Percentiles rank a stretch among this genome's conserved stretches.
Conservation (phyloP, 1,140 invertebrate species). For the Zaprionus lachaisei region DNA sequence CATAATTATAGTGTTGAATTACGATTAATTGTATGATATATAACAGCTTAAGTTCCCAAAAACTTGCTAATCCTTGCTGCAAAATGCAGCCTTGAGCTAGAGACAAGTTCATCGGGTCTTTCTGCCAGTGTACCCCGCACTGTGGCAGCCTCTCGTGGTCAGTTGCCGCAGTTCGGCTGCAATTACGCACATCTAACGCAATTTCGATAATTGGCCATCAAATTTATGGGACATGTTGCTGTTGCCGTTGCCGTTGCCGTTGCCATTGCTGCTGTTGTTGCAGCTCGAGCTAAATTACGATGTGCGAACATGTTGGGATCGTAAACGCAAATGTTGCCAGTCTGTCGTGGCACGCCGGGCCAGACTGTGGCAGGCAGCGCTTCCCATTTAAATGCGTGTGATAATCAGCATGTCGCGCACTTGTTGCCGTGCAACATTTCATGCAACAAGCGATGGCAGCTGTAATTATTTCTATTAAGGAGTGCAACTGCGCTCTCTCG, state of each 20-base stretch:
- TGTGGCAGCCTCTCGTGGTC: background rate
- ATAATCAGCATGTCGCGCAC: conserved; percentile 55
- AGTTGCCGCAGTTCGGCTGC: conserved; percentile 27
- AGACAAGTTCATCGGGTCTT: background rate
- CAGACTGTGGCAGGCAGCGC: background rate
- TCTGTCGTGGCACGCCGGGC: background rate
- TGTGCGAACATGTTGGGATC: conserved; percentile 75
- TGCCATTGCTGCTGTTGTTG: background rate
- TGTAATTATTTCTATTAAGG: conserved; percentile 78
- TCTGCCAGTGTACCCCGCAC: conserved; percentile 13
- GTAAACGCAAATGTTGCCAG: conserved; percentile 40
- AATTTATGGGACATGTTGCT: conserved; percentile 71
- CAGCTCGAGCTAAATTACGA: conserved; percentile 69
- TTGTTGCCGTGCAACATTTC: conserved; percentile 54
- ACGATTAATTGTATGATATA: too few relatives aligned
- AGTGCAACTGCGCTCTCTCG: conserved; percentile 44
- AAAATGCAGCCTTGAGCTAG: too few relatives aligned
- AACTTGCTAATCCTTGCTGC: background rate
- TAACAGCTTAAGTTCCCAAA: background rate
- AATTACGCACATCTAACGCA: conserved; percentile 83
- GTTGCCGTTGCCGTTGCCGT: background rate
- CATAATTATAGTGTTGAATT: too few relatives aligned
- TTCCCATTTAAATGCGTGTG: conserved; percentile 52
- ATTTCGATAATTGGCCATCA: conserved; percentile 81
- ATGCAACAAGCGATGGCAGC: conserved; percentile 48